Percentiles rank a stretch among this genome's conserved stretches.
phyloP scores from a whole-genome alignment of 1,140 invertebrate genomes.

The Phymorhynchus buccinoides region DNA sequence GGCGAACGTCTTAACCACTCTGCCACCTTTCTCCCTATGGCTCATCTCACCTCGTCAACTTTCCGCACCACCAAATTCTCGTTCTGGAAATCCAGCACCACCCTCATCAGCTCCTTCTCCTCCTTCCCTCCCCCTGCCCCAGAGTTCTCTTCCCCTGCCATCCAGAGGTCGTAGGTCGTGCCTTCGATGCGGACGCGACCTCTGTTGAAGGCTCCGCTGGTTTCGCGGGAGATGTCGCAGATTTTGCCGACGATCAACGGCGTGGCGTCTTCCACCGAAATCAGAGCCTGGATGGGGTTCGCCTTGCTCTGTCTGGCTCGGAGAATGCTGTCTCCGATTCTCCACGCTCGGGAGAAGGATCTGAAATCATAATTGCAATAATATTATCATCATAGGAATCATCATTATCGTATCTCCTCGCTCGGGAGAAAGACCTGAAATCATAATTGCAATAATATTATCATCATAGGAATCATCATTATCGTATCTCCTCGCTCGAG shows the following conservation, averaged over 20 bases:
- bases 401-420: too few species aligned
- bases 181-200: slow-evolving; percentile 59
- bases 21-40: too few species aligned
- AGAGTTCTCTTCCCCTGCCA: background rate
- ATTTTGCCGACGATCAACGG: slow-evolving; percentile 61
- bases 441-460: too few species aligned
- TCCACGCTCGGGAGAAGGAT: too few species aligned
- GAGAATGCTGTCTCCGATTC: slow-evolving; percentile 60
- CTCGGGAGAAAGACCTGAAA: too few species aligned
- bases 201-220: slow-evolving; percentile 64
- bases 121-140: too few species aligned
- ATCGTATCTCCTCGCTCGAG: too few species aligned
- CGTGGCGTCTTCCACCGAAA: slow-evolving; percentile 45
- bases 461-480: too few species aligned
- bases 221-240: slow-evolving; percentile 59
- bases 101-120: background rate
- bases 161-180: background rate
- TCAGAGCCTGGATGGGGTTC: slow-evolving; percentile 56
- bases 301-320: slow-evolving; percentile 54
- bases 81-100: slow-evolving; percentile 66
- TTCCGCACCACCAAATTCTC: slow-evolving; percentile 62
- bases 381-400: too few species aligned
- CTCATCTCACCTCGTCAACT: slow-evolving; percentile 30
- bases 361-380: too few species aligned
- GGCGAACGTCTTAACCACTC: too few species aligned